Conservation (phyloP, 2,797 vertebrate genomes). For the Anguilla anguilla region DNA sequence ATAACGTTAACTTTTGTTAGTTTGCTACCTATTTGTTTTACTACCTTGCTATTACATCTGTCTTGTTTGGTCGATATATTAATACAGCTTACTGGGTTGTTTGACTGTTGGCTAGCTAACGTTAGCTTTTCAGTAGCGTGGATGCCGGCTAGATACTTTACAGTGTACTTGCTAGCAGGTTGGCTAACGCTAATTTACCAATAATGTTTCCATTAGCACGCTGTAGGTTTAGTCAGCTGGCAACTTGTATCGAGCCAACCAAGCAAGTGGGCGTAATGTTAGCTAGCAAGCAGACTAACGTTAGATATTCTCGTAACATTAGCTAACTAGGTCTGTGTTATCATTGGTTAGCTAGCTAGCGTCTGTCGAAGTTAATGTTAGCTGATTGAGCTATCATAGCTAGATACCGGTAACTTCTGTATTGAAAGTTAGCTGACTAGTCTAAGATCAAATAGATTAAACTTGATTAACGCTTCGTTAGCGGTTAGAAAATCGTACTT, state of each 20-base stretch:
- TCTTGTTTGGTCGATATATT: too few relatives aligned
- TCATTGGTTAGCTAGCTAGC: not conserved
- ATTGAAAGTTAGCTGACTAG: not conserved
- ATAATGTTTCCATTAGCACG: not conserved
- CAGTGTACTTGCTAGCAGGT: not conserved
- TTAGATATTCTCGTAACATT: not conserved
- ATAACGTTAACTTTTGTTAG: too few relatives aligned
- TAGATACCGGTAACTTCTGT: not conserved
- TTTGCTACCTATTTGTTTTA: too few relatives aligned
- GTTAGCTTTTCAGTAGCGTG: not conserved
- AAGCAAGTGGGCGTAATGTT: not conserved
- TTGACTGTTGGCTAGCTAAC: not conserved
- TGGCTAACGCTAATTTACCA: not conserved
- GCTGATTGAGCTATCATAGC: not conserved
- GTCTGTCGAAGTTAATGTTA: not conserved
- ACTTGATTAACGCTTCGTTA: too few relatives aligned
- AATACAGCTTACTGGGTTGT: too few relatives aligned
- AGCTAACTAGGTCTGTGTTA: not conserved
- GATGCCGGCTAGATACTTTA: not conserved
- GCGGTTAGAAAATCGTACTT: not conserved
- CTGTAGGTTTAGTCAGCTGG: not conserved
- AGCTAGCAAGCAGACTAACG: not conserved
- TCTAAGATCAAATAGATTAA: too few relatives aligned
- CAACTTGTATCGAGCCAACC: not conserved
- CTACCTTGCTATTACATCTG: too few relatives aligned